Evolutionary conservation across 2,113 vertebrate species (phyloP), one percentile per base, ranked within the genome.

Genomic region (Bothrops jararaca): DNA sequence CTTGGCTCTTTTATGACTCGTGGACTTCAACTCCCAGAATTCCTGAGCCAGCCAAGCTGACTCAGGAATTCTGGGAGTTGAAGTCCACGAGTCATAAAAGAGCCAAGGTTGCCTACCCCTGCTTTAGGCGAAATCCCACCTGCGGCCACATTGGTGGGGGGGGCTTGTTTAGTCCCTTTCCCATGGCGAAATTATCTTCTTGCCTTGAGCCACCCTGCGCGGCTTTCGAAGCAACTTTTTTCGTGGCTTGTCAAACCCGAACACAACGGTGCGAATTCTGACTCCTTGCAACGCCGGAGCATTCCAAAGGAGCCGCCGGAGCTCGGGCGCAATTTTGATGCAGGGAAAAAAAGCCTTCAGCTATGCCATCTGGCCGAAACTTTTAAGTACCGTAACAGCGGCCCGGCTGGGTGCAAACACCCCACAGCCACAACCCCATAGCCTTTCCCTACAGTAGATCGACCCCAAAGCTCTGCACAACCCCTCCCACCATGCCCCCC

Each of bases 401-500:
- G 18, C 74, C 34, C 7, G 34, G 74, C 34, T 42, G 74, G 2
- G 3, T 80, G 34, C 34, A 80, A 80, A 42, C 34, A 22, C 18
- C 18, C 3, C 34, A 22, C 6, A 80, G 18, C 2, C n/a, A 34
- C 64, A 54, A n/a, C 64, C 29, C 12, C 29, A n/a, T 15, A n/a
- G 12, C 4, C 64, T 20, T 80, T 80, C 69, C 34, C 69, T 80
- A 8, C 18, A 22, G 69, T 8, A 39, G 15, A 80, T 39, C 69
- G 74, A 22, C 34, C 69, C 13, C 34, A 10, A 80, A 80, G 34
- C 74, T 42, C 39, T 80, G 74, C n/a, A n/a, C n/a, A n/a, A n/a
- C n/a, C n/a, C n/a, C n/a, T n/a, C n/a, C n/a, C n/a, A 2, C 18
- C 74, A 0, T 1, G 23, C 3, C 58, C 10, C 57, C 7, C 1